Percentiles rank a stretch among this genome's conserved stretches.
phyloP scores from a whole-genome alignment of 2,113 vertebrate genomes.

The Gracilinanus agilis region DNA sequence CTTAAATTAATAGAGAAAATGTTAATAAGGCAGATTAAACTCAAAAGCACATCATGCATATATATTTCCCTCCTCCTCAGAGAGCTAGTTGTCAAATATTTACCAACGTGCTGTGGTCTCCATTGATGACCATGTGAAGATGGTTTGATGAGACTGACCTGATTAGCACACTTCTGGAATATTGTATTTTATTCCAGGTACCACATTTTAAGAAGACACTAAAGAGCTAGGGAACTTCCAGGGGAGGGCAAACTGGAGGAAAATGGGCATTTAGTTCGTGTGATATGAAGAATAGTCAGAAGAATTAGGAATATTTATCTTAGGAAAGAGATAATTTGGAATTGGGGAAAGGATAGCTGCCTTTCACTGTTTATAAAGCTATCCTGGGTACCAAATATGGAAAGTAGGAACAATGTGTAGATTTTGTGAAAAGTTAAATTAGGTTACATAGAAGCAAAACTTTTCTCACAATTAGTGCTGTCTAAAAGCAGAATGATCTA shows the following conservation, averaged over 20 bases:
- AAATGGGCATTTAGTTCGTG: neutral
- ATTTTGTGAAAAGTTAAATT: neutral
- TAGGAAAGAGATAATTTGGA: neutral
- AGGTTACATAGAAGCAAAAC: neutral
- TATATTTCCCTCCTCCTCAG: neutral
- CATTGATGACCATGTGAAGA: neutral
- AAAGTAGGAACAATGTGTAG: neutral
- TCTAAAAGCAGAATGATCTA: neutral
- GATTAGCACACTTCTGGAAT: neutral
- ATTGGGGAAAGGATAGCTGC: neutral
- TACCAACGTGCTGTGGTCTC: neutral
- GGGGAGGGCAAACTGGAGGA: neutral
- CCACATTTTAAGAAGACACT: neutral
- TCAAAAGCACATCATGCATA: neutral
- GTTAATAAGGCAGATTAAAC: neutral
- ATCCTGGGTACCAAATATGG: neutral
- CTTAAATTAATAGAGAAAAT: neutral
- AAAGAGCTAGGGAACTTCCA: neutral
- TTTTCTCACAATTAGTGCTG: neutral
- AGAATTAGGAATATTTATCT: neutral
- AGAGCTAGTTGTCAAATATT: neutral
- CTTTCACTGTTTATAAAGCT: neutral
- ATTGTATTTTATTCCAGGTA: neutral
- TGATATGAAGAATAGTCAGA: neutral
- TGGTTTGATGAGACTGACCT: neutral